Percentiles rank a stretch among this genome's conserved stretches.
Conservation (phyloP, 1,140 invertebrate species). For the Phocides pigmalion region DNA sequence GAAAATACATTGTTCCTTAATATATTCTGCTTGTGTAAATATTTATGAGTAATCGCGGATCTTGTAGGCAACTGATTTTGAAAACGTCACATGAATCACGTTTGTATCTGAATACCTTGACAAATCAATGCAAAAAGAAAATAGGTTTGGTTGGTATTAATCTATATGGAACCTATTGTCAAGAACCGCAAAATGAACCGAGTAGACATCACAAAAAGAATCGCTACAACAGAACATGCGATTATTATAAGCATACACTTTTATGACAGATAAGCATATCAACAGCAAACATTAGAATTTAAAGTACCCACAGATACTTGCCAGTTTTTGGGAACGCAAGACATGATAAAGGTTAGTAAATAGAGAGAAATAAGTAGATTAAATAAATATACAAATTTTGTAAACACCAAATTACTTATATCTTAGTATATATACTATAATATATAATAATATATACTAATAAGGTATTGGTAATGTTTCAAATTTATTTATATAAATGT, state of each 20-base stretch:
- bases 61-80: constrained; percentile 3
- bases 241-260: too few relatives aligned
- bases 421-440: too few relatives aligned
- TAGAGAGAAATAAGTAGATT: neutral
- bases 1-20: constrained; percentile 19
- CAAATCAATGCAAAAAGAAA: neutral
- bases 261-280: neutral
- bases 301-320: too few relatives aligned
- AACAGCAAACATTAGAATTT: neutral
- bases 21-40: constrained; percentile 14
- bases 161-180: constrained; percentile 7
- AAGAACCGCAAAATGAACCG: neutral
- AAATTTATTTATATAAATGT: too few relatives aligned
- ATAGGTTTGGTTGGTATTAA: constrained; percentile 29
- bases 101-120: neutral
- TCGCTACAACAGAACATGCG: too few relatives aligned
- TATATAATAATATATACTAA: too few relatives aligned
- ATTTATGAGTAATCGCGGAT: constrained; percentile 12
- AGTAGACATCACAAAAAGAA: neutral
- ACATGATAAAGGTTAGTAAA: neutral
- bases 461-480: too few relatives aligned
- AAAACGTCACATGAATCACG: constrained; percentile 13
- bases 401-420: too few relatives aligned
- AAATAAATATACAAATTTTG: neutral
- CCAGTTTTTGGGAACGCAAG: neutral